Base-by-base conservation (phyloP, 2,113 vertebrate species). In the Daphoenositta chrysoptera region DNA sequence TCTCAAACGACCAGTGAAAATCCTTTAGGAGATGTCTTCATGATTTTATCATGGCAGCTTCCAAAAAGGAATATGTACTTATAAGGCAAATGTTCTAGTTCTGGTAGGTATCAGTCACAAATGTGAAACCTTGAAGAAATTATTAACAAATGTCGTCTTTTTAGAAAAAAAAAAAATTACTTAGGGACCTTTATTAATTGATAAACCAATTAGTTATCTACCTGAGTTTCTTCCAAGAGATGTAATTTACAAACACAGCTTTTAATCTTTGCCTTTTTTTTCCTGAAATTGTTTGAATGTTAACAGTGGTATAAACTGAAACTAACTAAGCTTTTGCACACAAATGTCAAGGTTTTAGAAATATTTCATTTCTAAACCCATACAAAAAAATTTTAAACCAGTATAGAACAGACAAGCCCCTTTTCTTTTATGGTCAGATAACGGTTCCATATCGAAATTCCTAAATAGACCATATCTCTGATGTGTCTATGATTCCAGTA, bases 321-420 rank as follows among this genome's bases (percentile, higher is more conserved):
- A 39, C 12, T 8, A 8, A 8, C 9, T 56, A 77, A 31, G 6
- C 4, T 81, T 69, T 72, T 30, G 56, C 58, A 53, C 9, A 40
- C 2, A 51, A 39, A 23, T 23, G 5, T 31, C 57, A 75, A 35
- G 7, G 6, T 71, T 89, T 76, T 56, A n/a, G 13, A 72, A 64
- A 10, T 15, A 64, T 44, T 71, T 63, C 4, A 31, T 19, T 54
- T 76, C 27, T 60, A 69, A 77, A 61, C 5, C 60, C 20, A 66
- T 24, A 22, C 2, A 35, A 37, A 60, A 72, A 42, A 13, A 1
- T 1, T 1, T 23, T 47, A 35, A 54, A 12, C 2, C n/a, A 16
- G 1, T 13, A 18, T 14, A 69, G 14, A 60, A 45, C 1, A 40
- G 24, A 60, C 2, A 1, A 78, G 26, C 1, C 0, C 2, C 4